Conservation (phyloP, 2,888 invertebrate species). For the Pyrgus malvae region DNA sequence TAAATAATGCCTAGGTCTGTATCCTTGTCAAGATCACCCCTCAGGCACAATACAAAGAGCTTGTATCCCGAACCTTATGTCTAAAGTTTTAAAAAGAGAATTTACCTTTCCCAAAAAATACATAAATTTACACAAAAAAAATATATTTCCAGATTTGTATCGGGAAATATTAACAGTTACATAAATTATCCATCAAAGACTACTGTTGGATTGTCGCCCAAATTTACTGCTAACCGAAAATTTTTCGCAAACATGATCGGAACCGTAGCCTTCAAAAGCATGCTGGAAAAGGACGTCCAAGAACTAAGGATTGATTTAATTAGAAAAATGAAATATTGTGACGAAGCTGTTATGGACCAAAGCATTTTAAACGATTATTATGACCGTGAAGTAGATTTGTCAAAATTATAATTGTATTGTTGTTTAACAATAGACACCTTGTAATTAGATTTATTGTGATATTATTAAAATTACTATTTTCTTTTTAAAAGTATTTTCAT, state of each 20-base stretch:
- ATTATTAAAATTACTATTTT: too few relatives aligned
- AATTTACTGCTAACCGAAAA: conserved; percentile 61
- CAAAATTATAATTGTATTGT: conserved; percentile 40
- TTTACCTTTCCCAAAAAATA: too few relatives aligned
- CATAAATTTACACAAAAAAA: too few relatives aligned
- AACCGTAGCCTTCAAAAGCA: conserved; percentile 52
- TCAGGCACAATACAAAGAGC: too few relatives aligned
- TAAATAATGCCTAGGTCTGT: too few relatives aligned
- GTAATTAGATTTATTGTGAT: too few relatives aligned
- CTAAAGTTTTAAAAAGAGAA: too few relatives aligned
- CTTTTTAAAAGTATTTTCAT: too few relatives aligned
- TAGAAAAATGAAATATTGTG: conserved; percentile 60
- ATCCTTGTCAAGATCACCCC: too few relatives aligned
- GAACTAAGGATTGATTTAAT: conserved; percentile 43
- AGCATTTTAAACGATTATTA: conserved; percentile 51
- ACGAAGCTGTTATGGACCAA: conserved; percentile 50
- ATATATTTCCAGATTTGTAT: conserved; percentile 52
- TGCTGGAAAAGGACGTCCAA: conserved; percentile 52
- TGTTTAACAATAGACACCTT: too few relatives aligned
- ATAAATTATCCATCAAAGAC: conserved; percentile 60
- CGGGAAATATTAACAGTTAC: conserved; percentile 53
- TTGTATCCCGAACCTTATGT: too few relatives aligned
- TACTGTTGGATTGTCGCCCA: conserved; percentile 60
- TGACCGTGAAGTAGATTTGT: conserved; percentile 55
- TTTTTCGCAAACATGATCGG: conserved; percentile 65